Conservation (phyloP, 92 coral and sea anemone species). For the Palythoa grandis region DNA sequence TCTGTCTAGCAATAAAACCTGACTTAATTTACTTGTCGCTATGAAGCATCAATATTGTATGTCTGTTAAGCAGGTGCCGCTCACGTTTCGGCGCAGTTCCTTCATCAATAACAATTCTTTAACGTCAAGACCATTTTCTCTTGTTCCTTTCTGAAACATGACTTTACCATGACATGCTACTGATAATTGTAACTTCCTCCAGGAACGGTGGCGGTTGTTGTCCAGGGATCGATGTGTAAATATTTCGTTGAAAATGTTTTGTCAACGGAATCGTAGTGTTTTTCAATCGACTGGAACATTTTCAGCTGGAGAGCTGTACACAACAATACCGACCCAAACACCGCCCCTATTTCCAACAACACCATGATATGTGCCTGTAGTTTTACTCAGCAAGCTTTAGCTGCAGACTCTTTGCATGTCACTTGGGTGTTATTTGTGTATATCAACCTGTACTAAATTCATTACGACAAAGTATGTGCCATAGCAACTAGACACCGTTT, state of each 20-base stretch:
- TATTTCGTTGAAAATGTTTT: slow-evolving; percentile 46
- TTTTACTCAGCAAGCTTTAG: background rate
- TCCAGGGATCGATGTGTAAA: slow-evolving; percentile 67
- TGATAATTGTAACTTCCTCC: slow-evolving; percentile 17
- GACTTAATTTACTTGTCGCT: background rate
- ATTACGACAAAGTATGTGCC: background rate
- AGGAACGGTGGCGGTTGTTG: slow-evolving; percentile 62
- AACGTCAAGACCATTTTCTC: background rate
- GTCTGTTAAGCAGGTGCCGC: background rate
- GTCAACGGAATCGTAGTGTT: slow-evolving; percentile 24
- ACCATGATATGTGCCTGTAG: slow-evolving; percentile 35
- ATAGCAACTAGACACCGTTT: background rate
- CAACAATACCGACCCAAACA: slow-evolving; percentile 65
- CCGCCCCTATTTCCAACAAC: slow-evolving; percentile 57
- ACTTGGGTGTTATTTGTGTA: background rate
- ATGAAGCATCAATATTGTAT: slow-evolving; percentile 9
- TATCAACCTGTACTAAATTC: background rate
- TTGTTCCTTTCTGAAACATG: background rate
- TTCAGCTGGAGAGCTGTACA: slow-evolving; percentile 63
- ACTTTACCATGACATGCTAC: background rate
- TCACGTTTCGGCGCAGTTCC: background rate
- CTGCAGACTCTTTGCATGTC: background rate
- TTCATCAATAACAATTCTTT: background rate
- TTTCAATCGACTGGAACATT: slow-evolving; percentile 51
- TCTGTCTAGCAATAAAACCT: background rate